Evolutionary conservation across 2,888 invertebrate genomes (phyloP).

Genomic region (Saturnia pavonia): DNA sequence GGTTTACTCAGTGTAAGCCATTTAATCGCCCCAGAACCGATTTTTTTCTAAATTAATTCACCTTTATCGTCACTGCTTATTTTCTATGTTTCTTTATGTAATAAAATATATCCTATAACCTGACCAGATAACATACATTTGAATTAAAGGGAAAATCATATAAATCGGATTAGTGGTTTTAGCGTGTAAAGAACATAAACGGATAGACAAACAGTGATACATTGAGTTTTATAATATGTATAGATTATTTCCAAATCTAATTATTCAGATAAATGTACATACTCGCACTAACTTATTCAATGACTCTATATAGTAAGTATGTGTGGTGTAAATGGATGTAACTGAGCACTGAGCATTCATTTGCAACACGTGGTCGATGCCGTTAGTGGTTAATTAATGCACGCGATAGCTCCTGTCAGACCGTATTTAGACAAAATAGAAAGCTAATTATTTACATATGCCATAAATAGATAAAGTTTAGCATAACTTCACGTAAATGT

Average conservation of each 20-base stretch:
- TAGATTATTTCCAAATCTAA: neutral
- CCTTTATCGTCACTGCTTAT: too few species aligned
- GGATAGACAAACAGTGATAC: too few species aligned
- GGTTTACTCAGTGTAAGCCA: too few species aligned
- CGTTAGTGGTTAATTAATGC: conserved; percentile 28
- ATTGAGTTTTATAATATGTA: too few species aligned
- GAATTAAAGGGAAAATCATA: too few species aligned
- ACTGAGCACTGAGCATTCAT: neutral
- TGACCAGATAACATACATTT: too few species aligned
- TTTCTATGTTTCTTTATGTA: too few species aligned
- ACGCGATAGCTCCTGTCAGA: conserved; percentile 28
- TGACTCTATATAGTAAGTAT: conserved; percentile 7
- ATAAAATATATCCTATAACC: too few species aligned
- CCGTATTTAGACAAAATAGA: conserved; percentile 37
- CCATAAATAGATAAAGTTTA: conserved; percentile 28
- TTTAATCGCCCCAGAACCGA: too few species aligned
- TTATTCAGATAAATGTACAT: neutral
- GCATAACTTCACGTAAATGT: neutral
- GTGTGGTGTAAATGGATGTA: neutral
- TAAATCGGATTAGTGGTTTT: too few species aligned
- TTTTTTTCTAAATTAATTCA: too few species aligned
- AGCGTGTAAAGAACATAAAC: too few species aligned
- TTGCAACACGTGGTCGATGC: conserved; percentile 10
- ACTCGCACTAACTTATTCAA: neutral
- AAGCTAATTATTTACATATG: conserved; percentile 43